These are phyloP conservation scores for Agrotis puta DNA, from an alignment of 2,888 invertebrate species.

Conservation along the genomic window DNA sequence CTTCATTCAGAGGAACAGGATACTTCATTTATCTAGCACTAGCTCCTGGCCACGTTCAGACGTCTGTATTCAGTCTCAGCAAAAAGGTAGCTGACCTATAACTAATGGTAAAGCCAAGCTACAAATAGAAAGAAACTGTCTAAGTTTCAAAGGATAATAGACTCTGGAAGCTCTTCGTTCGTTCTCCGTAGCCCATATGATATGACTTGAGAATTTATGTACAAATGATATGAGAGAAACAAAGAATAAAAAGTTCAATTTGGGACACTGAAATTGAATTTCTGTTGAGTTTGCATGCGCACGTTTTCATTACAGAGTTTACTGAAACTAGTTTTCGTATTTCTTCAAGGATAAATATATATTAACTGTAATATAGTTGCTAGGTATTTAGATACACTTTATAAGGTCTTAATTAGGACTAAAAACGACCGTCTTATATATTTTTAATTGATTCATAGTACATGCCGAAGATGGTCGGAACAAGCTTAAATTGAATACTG, in stretches of 20 bases:
- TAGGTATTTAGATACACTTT: too few species aligned
- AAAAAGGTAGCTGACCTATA: constrained; percentile 57
- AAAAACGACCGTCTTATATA: neutral
- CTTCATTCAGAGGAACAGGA: constrained; percentile 45
- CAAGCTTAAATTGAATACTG: neutral
- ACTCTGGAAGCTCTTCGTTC: constrained; percentile 31
- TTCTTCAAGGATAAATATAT: constrained; percentile 11
- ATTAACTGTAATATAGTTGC: too few species aligned
- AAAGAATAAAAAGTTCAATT: constrained; percentile 56
- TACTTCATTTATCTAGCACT: constrained; percentile 61
- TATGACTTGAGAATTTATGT: constrained; percentile 41
- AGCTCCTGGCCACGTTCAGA: constrained; percentile 34
- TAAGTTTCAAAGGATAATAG: constrained; percentile 55
- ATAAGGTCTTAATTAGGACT: constrained; percentile 9
- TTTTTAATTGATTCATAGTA: neutral
- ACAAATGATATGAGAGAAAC: constrained; percentile 47
- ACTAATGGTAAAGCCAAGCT: constrained; percentile 47
- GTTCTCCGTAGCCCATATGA: constrained; percentile 36
- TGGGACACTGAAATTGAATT: constrained; percentile 51
- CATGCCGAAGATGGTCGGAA: neutral
- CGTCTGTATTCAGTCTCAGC: constrained; percentile 45
- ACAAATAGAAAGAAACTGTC: constrained; percentile 49
- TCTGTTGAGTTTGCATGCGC: constrained; percentile 44
- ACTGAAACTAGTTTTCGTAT: constrained; percentile 27
- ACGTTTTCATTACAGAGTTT: constrained; percentile 39